phyloP scores from a whole-genome alignment of 2,113 vertebrate species.

The Sardina pilchardus region DNA sequence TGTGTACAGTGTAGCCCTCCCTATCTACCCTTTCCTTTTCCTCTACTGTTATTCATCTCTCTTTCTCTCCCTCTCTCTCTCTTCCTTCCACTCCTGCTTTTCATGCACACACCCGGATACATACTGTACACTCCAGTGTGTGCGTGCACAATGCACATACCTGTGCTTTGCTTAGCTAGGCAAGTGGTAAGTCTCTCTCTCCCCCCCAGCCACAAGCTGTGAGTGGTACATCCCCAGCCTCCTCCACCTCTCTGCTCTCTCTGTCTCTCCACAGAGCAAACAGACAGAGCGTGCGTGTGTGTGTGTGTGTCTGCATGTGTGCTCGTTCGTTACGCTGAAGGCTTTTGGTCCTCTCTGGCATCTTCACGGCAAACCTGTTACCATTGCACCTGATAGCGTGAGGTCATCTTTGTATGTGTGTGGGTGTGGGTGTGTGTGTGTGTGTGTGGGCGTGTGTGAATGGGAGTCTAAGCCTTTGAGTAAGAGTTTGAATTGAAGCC shows the following conservation, averaged over 20 bases:
- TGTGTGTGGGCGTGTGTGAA: not conserved
- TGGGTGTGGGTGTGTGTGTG: not conserved
- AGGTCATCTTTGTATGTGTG: not conserved
- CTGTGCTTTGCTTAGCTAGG: not conserved
- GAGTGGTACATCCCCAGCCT: slow-evolving; percentile 76
- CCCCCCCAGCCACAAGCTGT: slow-evolving; percentile 58
- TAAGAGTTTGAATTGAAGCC: not conserved
- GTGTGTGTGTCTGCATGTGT: slow-evolving; percentile 50
- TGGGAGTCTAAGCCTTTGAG: not conserved
- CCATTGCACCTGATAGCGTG: not conserved
- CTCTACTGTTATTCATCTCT: slow-evolving; percentile 13
- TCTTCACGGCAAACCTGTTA: not conserved
- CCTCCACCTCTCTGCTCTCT: slow-evolving; percentile 61
- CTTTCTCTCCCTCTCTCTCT: slow-evolving; percentile 25
- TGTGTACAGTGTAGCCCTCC: not conserved
- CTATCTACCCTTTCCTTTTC: not conserved
- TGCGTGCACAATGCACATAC: no score
- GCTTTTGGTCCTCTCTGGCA: slow-evolving; percentile 29
- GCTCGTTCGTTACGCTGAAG: slow-evolving; percentile 25
- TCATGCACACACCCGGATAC: not conserved
- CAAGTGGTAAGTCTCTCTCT: not conserved
- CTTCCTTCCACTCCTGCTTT: not conserved
- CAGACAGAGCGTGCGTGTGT: slow-evolving; percentile 56
- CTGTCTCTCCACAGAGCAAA: slow-evolving; percentile 59
- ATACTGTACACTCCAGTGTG: not conserved